Evolutionary conservation across 2,888 invertebrate species (phyloP), one percentile per base, ranked within the genome.

Genomic region (Caenorhabditis imperialis): DNA sequence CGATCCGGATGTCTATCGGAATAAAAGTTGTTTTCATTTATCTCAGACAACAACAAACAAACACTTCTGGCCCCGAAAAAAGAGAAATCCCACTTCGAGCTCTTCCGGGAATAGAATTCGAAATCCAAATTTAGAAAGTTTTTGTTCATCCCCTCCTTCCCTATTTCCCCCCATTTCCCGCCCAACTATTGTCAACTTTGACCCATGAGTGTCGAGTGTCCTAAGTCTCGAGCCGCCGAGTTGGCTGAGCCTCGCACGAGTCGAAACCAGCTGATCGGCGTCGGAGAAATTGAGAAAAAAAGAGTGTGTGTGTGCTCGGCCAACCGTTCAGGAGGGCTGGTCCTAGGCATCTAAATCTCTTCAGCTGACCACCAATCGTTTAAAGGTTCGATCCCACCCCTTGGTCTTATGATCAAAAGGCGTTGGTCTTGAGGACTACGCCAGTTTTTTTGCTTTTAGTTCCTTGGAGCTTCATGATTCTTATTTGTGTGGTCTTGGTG

Each of bases 181-280:
- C 47, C 35, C 48, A 48, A 45, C 48, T n/a, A 37, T 51, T 14
- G 27, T 62, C 71, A 62, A 62, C 61, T 62, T 71, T 71, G 62
- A 71, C 71, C 62, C 57, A 37, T 60, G 18, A 22, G n/a, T 30
- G 30, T 30, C 22, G 20, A 20, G 55, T 54, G 12, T 54, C 57
- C 48, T 50, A 55, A 55, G 67, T 58, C 67, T 67, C 57, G 71
- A 48, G 69, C 51, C 69, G 58, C 53, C 53, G 53, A 53, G 57
- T 22, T 53, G 54, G 53, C 58, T 35, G 51, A 22, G n/a, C n/a
- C 63, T 38, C 70, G 54, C 62, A 55, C 57, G 71, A 62, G 71
- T 70, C 58, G 44, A 73, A 73, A 73, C 73, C 73, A 73, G 73
- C 73, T 73, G 73, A 73, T 73, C 60, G 14, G 23, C 10, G 27